Conservation (phyloP, 2,888 invertebrate species). For the Odontomyia ornata region DNA sequence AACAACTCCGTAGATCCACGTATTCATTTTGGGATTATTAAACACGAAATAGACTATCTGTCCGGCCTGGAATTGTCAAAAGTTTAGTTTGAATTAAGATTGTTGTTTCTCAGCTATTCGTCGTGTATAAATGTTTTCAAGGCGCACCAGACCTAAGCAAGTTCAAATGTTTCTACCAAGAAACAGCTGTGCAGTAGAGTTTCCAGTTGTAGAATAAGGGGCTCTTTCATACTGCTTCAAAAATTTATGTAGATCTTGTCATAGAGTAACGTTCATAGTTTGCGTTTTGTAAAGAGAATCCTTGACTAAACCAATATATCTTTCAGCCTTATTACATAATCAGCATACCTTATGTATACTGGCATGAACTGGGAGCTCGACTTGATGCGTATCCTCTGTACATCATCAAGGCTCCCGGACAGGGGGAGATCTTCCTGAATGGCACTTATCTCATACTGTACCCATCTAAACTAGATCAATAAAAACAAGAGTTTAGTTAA, state of each 20-base stretch:
- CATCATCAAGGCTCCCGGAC: too few relatives aligned
- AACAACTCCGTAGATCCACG: neutral
- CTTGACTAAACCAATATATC: constrained; percentile 28
- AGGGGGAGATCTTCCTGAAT: too few relatives aligned
- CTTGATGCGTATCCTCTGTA: too few relatives aligned
- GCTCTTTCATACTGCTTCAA: constrained; percentile 48
- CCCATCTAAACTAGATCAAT: too few relatives aligned
- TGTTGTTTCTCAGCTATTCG: constrained; percentile 12
- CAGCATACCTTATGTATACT: too few relatives aligned
- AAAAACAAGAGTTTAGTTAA: too few relatives aligned
- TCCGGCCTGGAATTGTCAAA: neutral
- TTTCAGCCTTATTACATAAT: too few relatives aligned
- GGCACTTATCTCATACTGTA: too few relatives aligned
- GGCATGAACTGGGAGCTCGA: too few relatives aligned
- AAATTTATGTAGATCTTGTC: too few relatives aligned
- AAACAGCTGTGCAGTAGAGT: constrained; percentile 46
- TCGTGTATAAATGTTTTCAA: neutral
- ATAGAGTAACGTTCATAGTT: constrained; percentile 44
- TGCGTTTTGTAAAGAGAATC: constrained; percentile 48
- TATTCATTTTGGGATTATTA: neutral
- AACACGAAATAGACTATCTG: constrained; percentile 7
- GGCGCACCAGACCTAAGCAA: too few relatives aligned
- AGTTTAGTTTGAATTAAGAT: neutral
- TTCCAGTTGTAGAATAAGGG: constrained; percentile 46
- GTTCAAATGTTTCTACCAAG: constrained; percentile 47